Evolutionary conservation across 2,888 invertebrate species (phyloP).

Genomic region (Yponomeuta plumbellus): DNA sequence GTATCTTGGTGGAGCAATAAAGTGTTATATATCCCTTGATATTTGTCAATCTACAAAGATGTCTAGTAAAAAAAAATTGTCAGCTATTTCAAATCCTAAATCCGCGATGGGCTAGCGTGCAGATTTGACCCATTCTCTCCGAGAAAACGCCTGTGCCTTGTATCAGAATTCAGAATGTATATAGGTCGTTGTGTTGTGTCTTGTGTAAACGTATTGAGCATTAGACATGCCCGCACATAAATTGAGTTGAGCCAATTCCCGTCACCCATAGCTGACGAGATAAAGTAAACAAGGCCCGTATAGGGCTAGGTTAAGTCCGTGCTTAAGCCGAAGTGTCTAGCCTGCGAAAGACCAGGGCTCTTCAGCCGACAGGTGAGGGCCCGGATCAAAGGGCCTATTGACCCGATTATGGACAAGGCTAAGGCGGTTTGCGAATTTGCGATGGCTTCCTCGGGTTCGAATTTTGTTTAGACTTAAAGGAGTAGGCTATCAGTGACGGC

Average conservation of each 20-base stretch:
- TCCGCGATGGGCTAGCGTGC: no score
- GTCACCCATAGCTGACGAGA: background rate
- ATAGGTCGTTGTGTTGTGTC: no score
- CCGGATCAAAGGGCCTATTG: conserved; percentile 69
- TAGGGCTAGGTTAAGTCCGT: conserved; percentile 1
- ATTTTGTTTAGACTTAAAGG: background rate
- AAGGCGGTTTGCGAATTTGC: conserved; percentile 2
- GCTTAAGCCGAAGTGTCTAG: conserved; percentile 22
- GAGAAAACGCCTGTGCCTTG: no score
- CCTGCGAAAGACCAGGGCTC: conserved; percentile 59
- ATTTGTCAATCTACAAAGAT: no score
- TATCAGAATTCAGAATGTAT: no score
- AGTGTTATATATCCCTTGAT: no score
- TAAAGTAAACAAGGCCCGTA: conserved; percentile 6
- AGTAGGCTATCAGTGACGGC: background rate
- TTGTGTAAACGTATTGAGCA: background rate
- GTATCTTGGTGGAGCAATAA: no score
- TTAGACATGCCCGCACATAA: background rate
- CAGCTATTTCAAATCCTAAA: no score
- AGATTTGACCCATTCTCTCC: no score
- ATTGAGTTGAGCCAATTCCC: background rate
- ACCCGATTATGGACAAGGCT: conserved; percentile 48
- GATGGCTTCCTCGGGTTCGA: background rate
- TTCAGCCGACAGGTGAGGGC: conserved; percentile 58
- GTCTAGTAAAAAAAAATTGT: no score